A percentile compares a stretch with the other conserved stretches of the same genome.
Evolutionary conservation across 2,888 invertebrate species (phyloP).

Genomic region (Dascillus cervinus): DNA sequence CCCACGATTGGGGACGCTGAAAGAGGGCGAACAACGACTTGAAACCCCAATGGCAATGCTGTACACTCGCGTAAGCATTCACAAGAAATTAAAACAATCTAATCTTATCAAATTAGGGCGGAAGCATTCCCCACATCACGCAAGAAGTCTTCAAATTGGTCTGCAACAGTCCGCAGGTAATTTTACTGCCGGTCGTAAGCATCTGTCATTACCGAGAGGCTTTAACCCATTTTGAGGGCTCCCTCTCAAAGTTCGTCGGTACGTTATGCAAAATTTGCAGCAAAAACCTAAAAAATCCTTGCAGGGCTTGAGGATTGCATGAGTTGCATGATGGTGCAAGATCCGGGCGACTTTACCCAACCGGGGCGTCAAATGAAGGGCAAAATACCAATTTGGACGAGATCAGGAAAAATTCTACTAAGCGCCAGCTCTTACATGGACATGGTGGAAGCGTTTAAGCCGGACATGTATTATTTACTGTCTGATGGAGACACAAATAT

Average conservation of each 20-base stretch:
- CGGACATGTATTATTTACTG: conserved; percentile 74
- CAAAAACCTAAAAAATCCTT: conserved; percentile 2
- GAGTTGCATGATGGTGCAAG: conserved; percentile 55
- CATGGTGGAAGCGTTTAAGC: conserved; percentile 65
- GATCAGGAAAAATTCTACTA: conserved; percentile 64
- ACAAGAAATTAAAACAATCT: not conserved
- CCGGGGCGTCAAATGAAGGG: conserved; percentile 64
- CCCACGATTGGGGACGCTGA: conserved; percentile 60
- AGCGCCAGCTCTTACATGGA: conserved; percentile 65
- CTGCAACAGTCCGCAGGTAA: conserved; percentile 50
- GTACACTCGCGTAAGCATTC: conserved; percentile 60
- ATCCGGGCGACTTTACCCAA: conserved; percentile 59
- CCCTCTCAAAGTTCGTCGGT: conserved; percentile 60
- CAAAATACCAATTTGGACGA: conserved; percentile 70
- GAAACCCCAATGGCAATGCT: conserved; percentile 71
- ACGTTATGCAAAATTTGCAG: conserved; percentile 3
- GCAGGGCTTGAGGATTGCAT: conserved; percentile 47
- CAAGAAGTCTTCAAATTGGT: conserved; percentile 65
- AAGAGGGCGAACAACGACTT: conserved; percentile 47
- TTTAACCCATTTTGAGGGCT: conserved; percentile 54
- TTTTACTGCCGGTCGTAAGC: conserved; percentile 67
- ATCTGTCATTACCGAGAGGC: conserved; percentile 57
- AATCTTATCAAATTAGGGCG: conserved; percentile 50
- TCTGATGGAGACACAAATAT: conserved; percentile 69
- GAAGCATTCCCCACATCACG: conserved; percentile 75